Evolutionary conservation across 2,113 vertebrate genomes (phyloP).

Genomic region (Hemichromis elongatus): DNA sequence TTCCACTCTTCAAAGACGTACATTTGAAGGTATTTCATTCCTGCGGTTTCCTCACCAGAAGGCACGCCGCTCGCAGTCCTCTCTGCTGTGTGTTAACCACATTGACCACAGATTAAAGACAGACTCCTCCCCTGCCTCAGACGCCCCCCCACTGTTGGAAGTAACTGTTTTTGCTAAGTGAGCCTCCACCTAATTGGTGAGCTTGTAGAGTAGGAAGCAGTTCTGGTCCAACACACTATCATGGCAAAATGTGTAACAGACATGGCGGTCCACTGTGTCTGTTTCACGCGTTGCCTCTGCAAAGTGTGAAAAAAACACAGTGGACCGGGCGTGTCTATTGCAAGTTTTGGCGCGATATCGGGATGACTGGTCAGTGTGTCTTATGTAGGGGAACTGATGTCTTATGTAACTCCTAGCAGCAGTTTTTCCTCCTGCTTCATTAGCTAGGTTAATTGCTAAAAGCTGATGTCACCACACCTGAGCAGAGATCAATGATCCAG

Average conservation of each 20-base stretch:
- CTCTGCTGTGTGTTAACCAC: not conserved
- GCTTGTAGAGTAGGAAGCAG: slow-evolving; percentile 11
- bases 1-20: not conserved
- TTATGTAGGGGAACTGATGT: slow-evolving; percentile 38
- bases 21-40: not conserved
- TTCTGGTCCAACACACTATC: not conserved
- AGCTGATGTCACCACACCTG: slow-evolving; percentile 11
- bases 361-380: not conserved
- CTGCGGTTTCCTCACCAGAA: not conserved
- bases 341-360: not conserved
- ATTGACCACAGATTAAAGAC: slow-evolving; percentile 33
- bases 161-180: slow-evolving; percentile 30
- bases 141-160: not conserved
- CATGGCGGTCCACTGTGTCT: not conserved
- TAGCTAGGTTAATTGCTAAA: slow-evolving; percentile 48
- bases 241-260: not conserved
- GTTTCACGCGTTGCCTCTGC: not conserved
- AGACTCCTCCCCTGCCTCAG: not conserved
- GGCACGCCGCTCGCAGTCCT: not conserved
- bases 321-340: not conserved
- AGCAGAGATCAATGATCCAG: slow-evolving; percentile 23
- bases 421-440: slow-evolving; percentile 29
- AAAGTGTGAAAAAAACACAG: fast-evolving
- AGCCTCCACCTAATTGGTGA: slow-evolving; percentile 9
- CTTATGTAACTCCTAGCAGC: slow-evolving; percentile 36